phyloP scores from a whole-genome alignment of 2,888 invertebrate genomes.

The Stomorhina lunata region DNA sequence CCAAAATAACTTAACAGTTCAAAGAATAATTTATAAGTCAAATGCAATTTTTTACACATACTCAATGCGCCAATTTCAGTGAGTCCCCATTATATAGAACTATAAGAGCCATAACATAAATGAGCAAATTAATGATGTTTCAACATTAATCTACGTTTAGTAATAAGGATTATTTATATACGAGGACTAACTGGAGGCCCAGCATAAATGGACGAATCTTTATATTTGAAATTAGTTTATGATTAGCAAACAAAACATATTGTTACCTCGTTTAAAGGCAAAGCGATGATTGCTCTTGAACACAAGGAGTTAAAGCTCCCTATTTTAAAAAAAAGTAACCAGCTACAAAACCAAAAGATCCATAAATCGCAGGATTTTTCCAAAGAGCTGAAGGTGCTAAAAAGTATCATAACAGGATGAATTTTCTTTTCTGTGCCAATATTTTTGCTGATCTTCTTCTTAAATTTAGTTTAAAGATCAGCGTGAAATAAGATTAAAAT shows the following conservation, averaged over 20 bases:
- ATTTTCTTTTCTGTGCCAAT: conserved; percentile 45
- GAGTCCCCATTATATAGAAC: neutral
- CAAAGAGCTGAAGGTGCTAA: conserved; percentile 33
- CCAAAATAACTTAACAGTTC: conserved; percentile 19
- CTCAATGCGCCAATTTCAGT: conserved; percentile 2
- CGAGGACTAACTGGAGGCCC: neutral
- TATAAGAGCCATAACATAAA: conserved; percentile 14
- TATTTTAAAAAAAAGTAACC: neutral
- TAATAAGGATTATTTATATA: conserved; percentile 8
- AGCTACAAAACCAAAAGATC: neutral
- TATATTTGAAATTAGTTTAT: conserved; percentile 62
- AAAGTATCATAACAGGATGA: conserved; percentile 40
- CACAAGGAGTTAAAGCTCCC: neutral
- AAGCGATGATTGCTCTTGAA: conserved; percentile 28
- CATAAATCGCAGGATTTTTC: conserved; percentile 37
- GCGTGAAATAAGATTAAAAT: conserved; percentile 80
- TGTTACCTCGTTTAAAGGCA: conserved; percentile 25
- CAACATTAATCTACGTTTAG: conserved; percentile 56
- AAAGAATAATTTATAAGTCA: conserved; percentile 55
- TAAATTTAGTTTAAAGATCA: conserved; percentile 72
- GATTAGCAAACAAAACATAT: conserved; percentile 64
- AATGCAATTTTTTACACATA: conserved; percentile 35
- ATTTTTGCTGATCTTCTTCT: conserved; percentile 38
- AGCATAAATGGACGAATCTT: too few relatives aligned
- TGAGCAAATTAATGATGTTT: conserved; percentile 59